Percentiles rank a stretch among this genome's conserved stretches.
phyloP scores from a whole-genome alignment of 2,797 vertebrate genomes.

The Anguilla obscura region DNA sequence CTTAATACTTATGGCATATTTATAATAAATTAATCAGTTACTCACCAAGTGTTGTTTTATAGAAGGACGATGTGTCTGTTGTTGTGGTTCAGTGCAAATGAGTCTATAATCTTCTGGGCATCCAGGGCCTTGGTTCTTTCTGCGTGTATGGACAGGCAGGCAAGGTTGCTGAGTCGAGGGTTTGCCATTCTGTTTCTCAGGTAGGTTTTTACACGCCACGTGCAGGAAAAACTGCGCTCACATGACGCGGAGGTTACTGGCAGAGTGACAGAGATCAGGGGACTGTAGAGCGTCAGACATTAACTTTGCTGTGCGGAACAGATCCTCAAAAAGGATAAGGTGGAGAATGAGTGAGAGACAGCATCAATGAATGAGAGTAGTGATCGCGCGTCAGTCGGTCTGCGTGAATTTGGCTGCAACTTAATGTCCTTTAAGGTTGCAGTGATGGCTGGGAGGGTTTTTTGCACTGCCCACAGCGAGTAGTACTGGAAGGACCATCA shows the following conservation, averaged over 20 bases:
- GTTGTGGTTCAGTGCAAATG: neutral
- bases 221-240: slow-evolving; percentile 25
- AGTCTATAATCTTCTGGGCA: neutral
- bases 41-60: neutral
- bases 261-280: neutral
- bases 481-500: slow-evolving; percentile 19
- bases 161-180: slow-evolving; percentile 18
- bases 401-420: slow-evolving; percentile 4
- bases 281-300: slow-evolving; percentile 3
- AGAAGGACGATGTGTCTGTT: neutral
- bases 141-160: slow-evolving; percentile 2
- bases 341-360: neutral
- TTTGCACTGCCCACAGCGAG: slow-evolving; percentile 18
- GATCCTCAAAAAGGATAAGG: slow-evolving; percentile 24
- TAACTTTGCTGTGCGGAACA: slow-evolving; percentile 6
- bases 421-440: neutral
- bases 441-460: neutral
- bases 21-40: neutral
- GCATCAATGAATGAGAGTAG: slow-evolving; percentile 20
- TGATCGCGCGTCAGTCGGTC: neutral
- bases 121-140: neutral
- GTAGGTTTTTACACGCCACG: neutral
- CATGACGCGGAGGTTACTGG: slow-evolving; percentile 6
- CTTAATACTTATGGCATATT: neutral
- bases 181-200: slow-evolving; percentile 6